Evolutionary conservation across 2,888 invertebrate genomes (phyloP).

Genomic region (Tipula helvola): DNA sequence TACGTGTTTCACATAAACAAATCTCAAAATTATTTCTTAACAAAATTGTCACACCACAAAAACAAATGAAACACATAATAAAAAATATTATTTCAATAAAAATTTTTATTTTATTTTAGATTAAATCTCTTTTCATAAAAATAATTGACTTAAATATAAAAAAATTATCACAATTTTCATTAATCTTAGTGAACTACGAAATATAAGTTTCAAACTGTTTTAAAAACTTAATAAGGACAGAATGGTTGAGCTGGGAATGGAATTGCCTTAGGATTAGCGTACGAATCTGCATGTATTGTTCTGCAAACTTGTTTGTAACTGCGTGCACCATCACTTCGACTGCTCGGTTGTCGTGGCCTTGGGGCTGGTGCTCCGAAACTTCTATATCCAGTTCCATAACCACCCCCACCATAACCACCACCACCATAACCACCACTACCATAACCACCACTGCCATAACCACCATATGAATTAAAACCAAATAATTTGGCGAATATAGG

Average conservation of each 20-base stretch:
- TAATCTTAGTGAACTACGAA: background rate
- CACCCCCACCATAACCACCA: background rate
- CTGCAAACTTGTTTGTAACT: slow-evolving; percentile 54
- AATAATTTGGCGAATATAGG: background rate
- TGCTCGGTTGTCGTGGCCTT: background rate
- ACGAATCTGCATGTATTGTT: slow-evolving; percentile 43
- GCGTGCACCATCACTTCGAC: slow-evolving; percentile 25
- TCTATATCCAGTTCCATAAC: background rate
- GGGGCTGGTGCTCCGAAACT: background rate
- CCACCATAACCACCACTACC: background rate
- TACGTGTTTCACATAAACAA: no score
- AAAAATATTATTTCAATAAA: background rate
- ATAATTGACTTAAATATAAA: background rate
- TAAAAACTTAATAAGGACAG: slow-evolving; percentile 27
- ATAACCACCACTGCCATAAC: background rate
- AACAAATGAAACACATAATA: background rate
- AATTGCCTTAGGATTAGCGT: slow-evolving; percentile 41
- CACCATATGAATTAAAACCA: background rate
- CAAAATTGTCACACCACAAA: background rate
- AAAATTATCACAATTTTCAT: background rate
- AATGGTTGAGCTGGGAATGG: slow-evolving; percentile 41
- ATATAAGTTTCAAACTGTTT: background rate
- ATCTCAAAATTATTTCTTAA: background rate
- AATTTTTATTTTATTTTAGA: background rate
- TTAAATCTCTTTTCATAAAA: background rate